phyloP scores from a whole-genome alignment of 2,797 vertebrate species.

The Acestrorhynchus altus region DNA sequence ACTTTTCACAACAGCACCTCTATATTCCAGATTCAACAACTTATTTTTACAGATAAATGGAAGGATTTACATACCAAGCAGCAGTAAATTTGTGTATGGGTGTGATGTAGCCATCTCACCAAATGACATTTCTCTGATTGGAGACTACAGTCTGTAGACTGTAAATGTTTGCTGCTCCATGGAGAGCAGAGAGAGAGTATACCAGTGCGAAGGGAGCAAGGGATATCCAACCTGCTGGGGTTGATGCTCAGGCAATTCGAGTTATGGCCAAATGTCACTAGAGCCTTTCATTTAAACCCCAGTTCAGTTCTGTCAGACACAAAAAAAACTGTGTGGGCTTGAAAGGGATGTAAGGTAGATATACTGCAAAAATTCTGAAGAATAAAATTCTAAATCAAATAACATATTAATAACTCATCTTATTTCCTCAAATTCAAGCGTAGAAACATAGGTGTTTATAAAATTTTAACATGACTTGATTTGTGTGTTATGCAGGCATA shows the following conservation, averaged over 20 bases:
- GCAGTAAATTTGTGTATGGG: no score
- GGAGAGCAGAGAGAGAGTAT: background rate
- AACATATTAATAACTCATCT: no score
- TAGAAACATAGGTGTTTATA: no score
- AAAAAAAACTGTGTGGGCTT: background rate
- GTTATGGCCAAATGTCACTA: background rate
- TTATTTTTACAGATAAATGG: no score
- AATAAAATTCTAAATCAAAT: background rate
- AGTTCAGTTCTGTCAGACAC: slow-evolving; percentile 30
- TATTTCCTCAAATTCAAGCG: no score
- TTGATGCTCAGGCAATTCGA: background rate
- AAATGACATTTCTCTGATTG: background rate
- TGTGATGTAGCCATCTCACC: background rate
- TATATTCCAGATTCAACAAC: no score
- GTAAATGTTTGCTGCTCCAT: background rate
- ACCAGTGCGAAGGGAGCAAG: background rate
- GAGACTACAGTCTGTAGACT: background rate
- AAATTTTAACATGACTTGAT: no score
- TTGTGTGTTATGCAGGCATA: no score
- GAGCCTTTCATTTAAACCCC: slow-evolving; percentile 34
- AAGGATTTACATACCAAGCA: no score
- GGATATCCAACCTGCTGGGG: background rate
- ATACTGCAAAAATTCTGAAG: background rate
- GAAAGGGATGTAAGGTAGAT: slow-evolving; percentile 13
- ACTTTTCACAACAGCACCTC: no score